Base-by-base conservation (phyloP, 2,113 vertebrate genomes). In the Gobio gobio region DNA sequence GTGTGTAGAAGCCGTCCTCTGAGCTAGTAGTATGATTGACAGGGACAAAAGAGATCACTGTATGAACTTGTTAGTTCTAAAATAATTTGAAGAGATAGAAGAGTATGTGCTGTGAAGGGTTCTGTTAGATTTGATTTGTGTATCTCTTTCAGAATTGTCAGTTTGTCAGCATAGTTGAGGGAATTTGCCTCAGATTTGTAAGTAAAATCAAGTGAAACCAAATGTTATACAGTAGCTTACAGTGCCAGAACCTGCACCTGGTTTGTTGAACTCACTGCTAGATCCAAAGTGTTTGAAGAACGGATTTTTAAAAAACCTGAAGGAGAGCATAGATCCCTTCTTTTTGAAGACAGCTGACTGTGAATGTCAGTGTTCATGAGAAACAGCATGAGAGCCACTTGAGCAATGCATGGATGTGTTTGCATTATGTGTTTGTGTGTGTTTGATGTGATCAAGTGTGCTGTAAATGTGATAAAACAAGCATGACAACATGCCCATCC, bases 371-470 rank as follows among this genome's bases (percentile, higher is more conserved):
- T 47, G 1, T 49, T 74, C 45, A 49, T 16, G 20, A 49, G 72
- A 76, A 54, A 4, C 24, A 33, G 24, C 24, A 29, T 26, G 14
- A 26, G 45, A 49, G n/a, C 59, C 29, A 36, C 7, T 36, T n/a
- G n/a, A n/a, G 64, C 64, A 66, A 36, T 74, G 70, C 43, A 29
- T n/a, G 56, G 68, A 72, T 78, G 72, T 54, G 59, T 66, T 33
- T 40, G 26, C 45, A 22, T 49, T 77, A 26, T n/a, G 43, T 76
- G 40, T 33, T 43, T 74, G 68, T 59, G 36, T 51, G 40, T 10
- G 13, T 73, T 77, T 20, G 64, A 68, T 72, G 54, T n/a, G 63
- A 49, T 78, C 36, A 18, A 13, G 20, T 54, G 20, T 74, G 1
- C 45, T 51, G 29, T 86, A 68, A 5, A 61, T 24, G 6, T 5